A percentile compares a stretch with the other conserved stretches of the same genome.
These are phyloP conservation scores for Syrista parreyssii DNA, from an alignment of 2,888 invertebrate genomes.

Conservation along the genomic window DNA sequence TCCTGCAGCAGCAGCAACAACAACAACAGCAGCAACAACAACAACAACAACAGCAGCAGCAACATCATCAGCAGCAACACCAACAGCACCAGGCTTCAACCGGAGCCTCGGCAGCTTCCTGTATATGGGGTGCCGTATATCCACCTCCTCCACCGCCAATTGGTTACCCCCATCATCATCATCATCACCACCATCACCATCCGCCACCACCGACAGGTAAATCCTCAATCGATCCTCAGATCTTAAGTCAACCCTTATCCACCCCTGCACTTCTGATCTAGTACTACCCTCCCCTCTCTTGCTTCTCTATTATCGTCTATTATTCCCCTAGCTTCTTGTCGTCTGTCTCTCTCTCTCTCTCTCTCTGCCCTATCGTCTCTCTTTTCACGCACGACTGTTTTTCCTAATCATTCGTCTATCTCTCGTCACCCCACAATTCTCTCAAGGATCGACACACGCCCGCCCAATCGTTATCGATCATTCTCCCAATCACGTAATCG, in stretches of 20 bases:
- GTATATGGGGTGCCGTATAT: slow-evolving; percentile 53
- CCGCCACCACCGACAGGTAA: slow-evolving; percentile 51
- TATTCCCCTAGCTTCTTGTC: background rate
- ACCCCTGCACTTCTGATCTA: background rate
- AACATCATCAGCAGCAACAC: slow-evolving; percentile 53
- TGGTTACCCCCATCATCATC: slow-evolving; percentile 56
- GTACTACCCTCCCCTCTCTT: background rate
- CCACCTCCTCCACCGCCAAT: slow-evolving; percentile 55
- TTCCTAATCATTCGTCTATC: background rate
- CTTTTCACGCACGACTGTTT: background rate
- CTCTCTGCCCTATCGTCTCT: background rate
- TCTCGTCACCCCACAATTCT: background rate
- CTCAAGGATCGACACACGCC: background rate
- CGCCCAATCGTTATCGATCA: background rate
- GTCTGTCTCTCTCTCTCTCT: background rate
- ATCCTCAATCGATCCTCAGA: slow-evolving; percentile 16
- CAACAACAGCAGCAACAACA: slow-evolving; percentile 74
- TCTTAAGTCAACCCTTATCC: background rate
- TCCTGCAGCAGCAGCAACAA: slow-evolving; percentile 74
- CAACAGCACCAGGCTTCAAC: slow-evolving; percentile 44
- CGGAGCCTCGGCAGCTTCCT: slow-evolving; percentile 31
- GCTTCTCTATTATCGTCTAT: background rate
- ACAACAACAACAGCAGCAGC: slow-evolving; percentile 39
- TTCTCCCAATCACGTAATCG: background rate
- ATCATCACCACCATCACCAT: slow-evolving; percentile 52